A percentile compares a stretch with the other conserved stretches of the same genome.
Evolutionary conservation across 2,888 invertebrate species (phyloP).

Genomic region (Scrobipalpa costella): DNA sequence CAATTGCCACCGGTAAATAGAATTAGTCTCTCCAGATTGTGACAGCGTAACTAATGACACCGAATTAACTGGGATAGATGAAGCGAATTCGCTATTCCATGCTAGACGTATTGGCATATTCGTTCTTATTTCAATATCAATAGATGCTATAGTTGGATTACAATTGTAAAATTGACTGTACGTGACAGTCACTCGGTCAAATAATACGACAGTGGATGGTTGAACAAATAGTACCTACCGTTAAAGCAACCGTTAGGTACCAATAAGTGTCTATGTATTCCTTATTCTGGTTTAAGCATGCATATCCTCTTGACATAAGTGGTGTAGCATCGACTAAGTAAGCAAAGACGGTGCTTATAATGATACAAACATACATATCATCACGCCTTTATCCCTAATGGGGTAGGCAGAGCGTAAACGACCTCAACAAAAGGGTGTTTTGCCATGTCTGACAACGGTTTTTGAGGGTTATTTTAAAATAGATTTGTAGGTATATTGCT

Average conservation of each 20-base stretch:
- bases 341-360: too few relatives aligned
- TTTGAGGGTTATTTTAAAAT: too few relatives aligned
- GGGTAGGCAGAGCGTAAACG: too few relatives aligned
- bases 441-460: too few relatives aligned
- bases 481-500: too few relatives aligned
- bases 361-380: too few relatives aligned
- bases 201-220: conserved; percentile 47
- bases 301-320: background rate
- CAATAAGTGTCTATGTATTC: background rate
- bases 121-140: background rate
- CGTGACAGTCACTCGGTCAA: conserved; percentile 43
- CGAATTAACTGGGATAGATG: conserved; percentile 4
- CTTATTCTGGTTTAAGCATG: background rate
- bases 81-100: background rate
- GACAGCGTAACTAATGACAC: conserved; percentile 10
- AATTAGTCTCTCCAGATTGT: conserved; percentile 1
- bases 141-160: conserved; percentile 27
- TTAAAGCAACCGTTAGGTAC: conserved; percentile 8
- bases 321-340: background rate
- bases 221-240: conserved; percentile 8
- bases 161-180: background rate
- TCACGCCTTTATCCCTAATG: too few relatives aligned
- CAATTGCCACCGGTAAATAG: conserved; percentile 4
- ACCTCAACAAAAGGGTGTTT: too few relatives aligned
- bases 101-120: background rate